Evolutionary conservation across 1,140 invertebrate genomes (phyloP).

Genomic region (Pectinophora gossypiella): DNA sequence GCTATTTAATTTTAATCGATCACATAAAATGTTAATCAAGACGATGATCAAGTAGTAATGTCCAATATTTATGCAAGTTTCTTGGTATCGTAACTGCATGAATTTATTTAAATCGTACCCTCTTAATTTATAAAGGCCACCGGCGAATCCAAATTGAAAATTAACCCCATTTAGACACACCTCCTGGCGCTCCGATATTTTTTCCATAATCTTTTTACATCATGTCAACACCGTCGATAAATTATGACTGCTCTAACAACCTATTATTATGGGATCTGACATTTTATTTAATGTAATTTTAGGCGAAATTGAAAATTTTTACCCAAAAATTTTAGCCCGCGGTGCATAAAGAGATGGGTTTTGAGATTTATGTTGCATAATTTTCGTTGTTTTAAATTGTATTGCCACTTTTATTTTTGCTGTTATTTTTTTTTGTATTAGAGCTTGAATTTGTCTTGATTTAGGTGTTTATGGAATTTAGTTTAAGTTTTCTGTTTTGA

Average conservation of each 20-base stretch:
- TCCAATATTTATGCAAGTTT: conserved; percentile 42
- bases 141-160: conserved; percentile 63
- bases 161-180: conserved; percentile 62
- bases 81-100: conserved; percentile 27
- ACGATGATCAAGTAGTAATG: conserved; percentile 36
- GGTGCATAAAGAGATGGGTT: conserved; percentile 51
- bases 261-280: conserved; percentile 64
- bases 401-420: conserved; percentile 25
- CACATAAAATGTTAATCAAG: conserved; percentile 42
- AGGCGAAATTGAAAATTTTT: conserved; percentile 63
- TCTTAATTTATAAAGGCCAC: conserved; percentile 54
- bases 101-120: conserved; percentile 43
- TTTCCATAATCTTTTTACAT: conserved; percentile 40
- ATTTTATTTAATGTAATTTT: conserved; percentile 63
- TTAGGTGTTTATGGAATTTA: no score
- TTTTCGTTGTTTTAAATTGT: conserved; percentile 43
- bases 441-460: neutral
- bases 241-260: conserved; percentile 59
- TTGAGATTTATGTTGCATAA: conserved; percentile 54
- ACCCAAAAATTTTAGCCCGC: conserved; percentile 51
- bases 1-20: conserved; percentile 42
- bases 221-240: conserved; percentile 67
- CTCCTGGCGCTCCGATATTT: conserved; percentile 44
- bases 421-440: neutral
- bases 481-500: neutral